These are phyloP conservation scores for Ostrea denselamellosa DNA, from an alignment of 1,140 invertebrate species.

Conservation along the genomic window DNA sequence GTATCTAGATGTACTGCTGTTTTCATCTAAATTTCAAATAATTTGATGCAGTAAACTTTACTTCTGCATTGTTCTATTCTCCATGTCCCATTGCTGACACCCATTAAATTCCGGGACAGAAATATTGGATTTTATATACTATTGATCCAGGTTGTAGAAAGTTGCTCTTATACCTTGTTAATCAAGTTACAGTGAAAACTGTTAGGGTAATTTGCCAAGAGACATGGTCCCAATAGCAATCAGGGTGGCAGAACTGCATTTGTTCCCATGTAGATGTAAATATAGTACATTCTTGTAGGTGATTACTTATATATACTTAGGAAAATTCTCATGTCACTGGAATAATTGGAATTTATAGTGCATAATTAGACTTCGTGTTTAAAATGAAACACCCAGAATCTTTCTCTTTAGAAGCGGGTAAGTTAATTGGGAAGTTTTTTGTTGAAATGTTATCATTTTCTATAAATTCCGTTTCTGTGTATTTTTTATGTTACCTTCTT, in stretches of 20 bases:
- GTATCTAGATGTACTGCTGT: background rate
- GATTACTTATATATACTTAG: background rate
- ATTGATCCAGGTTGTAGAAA: constrained; percentile 16
- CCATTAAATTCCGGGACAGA: constrained; percentile 17
- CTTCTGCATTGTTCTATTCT: constrained; percentile 18
- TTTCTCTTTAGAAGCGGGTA: background rate
- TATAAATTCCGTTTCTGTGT: no score
- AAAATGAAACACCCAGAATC: constrained; percentile 16
- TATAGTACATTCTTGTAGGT: background rate
- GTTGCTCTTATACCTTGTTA: background rate
- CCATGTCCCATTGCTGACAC: background rate
- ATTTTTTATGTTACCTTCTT: no score
- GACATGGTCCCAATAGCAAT: background rate
- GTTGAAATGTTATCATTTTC: no score
- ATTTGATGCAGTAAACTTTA: background rate
- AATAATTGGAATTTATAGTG: background rate
- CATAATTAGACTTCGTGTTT: background rate
- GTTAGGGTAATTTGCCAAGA: background rate
- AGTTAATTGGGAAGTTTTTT: background rate
- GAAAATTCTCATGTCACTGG: background rate
- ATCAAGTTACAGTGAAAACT: background rate
- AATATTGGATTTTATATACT: background rate
- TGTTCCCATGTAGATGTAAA: constrained; percentile 17
- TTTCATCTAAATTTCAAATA: background rate
- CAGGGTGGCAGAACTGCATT: background rate